A percentile compares a stretch with the other conserved stretches of the same genome.
Conservation (phyloP, 2,888 invertebrate genomes). For the Dorcus parallelipipedus region DNA sequence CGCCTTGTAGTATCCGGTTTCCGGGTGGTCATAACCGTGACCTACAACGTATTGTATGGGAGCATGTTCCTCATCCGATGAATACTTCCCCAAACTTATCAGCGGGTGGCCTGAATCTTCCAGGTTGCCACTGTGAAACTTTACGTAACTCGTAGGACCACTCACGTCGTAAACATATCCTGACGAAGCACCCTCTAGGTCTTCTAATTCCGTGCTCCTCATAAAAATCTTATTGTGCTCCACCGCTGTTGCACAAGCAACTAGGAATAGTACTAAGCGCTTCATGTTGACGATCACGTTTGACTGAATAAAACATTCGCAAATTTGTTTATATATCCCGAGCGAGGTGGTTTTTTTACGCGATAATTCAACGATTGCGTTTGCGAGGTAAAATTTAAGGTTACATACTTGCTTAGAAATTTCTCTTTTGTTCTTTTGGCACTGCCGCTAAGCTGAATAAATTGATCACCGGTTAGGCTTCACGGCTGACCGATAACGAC, state of each 20-base stretch:
- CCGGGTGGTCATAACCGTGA: background rate
- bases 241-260: background rate
- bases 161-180: conserved; percentile 56
- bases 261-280: no score
- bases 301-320: no score
- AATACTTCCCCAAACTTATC: conserved; percentile 34
- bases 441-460: no score
- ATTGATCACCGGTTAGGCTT: no score
- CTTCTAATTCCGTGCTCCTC: conserved; percentile 42
- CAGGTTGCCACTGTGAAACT: conserved; percentile 48
- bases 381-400: no score
- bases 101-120: conserved; percentile 28
- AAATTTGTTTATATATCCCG: no score
- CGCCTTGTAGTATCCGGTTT: conserved; percentile 9
- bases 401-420: no score
- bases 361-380: no score
- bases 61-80: conserved; percentile 9
- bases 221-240: conserved; percentile 1
- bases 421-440: no score
- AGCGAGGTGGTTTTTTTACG: no score
- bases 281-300: no score
- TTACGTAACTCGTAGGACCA: conserved; percentile 51
- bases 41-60: conserved; percentile 5
- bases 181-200: conserved; percentile 58
- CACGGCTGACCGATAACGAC: no score